phyloP scores from a whole-genome alignment of 2,797 vertebrate genomes.

The Pangasius sanitwongsei region DNA sequence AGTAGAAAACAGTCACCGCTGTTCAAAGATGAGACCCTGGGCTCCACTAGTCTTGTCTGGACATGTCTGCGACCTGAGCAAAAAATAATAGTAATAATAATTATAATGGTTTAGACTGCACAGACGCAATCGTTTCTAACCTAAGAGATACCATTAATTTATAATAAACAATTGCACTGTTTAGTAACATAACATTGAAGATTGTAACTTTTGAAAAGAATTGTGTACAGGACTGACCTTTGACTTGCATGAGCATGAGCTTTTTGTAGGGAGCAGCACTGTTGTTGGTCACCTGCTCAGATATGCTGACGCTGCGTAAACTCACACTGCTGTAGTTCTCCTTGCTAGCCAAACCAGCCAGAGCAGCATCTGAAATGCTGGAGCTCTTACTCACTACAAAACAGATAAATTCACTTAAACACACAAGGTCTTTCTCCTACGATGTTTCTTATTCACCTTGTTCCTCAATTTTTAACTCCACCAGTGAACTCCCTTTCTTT shows the following conservation, averaged over 20 bases:
- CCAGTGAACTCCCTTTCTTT: background rate
- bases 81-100: background rate
- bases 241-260: slow-evolving; percentile 93
- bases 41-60: slow-evolving; percentile 95
- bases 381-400: slow-evolving; percentile 82
- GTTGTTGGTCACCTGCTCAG: slow-evolving; percentile 93
- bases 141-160: background rate
- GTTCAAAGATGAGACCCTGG: slow-evolving; percentile 90
- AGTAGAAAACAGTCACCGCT: slow-evolving; percentile 97
- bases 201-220: background rate
- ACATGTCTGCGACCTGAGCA: slow-evolving; percentile 90
- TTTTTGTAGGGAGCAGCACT: slow-evolving; percentile 93
- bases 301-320: slow-evolving; percentile 86
- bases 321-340: slow-evolving; percentile 94
- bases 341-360: slow-evolving; percentile 92
- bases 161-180: background rate
- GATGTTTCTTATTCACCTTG: background rate
- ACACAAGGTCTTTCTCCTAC: background rate
- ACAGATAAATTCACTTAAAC: background rate
- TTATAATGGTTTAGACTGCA: background rate
- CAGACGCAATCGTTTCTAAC: too few species aligned
- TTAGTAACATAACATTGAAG: background rate
- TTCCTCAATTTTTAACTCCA: background rate
- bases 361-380: slow-evolving; percentile 89
- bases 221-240: slow-evolving; percentile 78